Evolutionary conservation across 2,797 vertebrate genomes (phyloP).

Genomic region (Eulemur albifrons): DNA sequence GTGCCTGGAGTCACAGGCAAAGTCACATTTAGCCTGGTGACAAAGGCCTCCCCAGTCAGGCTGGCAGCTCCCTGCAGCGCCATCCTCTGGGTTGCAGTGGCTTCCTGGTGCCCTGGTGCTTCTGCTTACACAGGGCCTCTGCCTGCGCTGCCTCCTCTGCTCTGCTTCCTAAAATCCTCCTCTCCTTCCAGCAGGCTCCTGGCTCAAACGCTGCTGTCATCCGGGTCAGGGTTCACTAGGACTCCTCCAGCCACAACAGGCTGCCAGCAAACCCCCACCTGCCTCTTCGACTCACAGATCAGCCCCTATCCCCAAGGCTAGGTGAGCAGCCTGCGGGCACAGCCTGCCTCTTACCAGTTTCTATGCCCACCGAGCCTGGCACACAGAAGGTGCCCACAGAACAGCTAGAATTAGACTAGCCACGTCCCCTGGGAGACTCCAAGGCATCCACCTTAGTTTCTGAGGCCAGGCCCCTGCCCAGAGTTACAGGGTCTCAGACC

Average conservation of each 20-base stretch:
- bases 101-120: not conserved
- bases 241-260: not conserved
- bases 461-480: not conserved
- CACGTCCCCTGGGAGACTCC: not conserved
- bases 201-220: not conserved
- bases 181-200: not conserved
- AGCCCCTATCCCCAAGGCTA: not conserved
- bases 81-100: too few relatives aligned
- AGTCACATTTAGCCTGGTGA: not conserved
- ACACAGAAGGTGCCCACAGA: not conserved
- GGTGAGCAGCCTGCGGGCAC: not conserved
- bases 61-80: not conserved
- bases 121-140: not conserved
- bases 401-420: not conserved
- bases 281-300: not conserved
- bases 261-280: not conserved
- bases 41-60: not conserved
- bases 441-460: not conserved
- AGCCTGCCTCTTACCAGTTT: not conserved
- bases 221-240: fast-evolving
- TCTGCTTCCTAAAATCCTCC: not conserved
- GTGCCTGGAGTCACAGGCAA: not conserved
- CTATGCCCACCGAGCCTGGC: not conserved
- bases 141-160: not conserved
- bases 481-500: not conserved